These are phyloP conservation scores for Rhadina sibilatrix DNA, from an alignment of 2,113 vertebrate genomes.

Conservation along the genomic window DNA sequence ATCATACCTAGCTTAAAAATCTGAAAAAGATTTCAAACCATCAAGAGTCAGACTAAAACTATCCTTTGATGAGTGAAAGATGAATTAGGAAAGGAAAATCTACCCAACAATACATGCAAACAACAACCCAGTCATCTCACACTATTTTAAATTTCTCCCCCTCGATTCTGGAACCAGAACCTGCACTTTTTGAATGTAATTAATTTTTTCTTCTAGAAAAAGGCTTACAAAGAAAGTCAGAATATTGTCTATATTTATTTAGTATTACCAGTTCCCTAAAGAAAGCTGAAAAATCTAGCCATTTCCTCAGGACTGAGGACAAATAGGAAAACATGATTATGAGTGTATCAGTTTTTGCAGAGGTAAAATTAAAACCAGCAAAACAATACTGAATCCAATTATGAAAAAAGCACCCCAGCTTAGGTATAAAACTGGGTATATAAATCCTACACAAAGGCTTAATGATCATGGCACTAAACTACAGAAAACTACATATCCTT, in stretches of 20 bases:
- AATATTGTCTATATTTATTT: neutral
- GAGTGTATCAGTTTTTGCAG: neutral
- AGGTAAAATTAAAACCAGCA: neutral
- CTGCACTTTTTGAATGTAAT: neutral
- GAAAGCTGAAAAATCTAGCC: neutral
- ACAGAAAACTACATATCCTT: neutral
- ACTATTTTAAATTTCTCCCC: neutral
- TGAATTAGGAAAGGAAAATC: neutral
- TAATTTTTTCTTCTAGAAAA: neutral
- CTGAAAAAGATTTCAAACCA: neutral
- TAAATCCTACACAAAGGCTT: neutral
- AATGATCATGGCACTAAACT: neutral
- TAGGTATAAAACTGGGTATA: neutral
- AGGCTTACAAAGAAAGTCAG: neutral
- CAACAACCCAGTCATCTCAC: neutral
- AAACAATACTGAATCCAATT: neutral
- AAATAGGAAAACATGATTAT: neutral
- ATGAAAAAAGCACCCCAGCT: accelerated
- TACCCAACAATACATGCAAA: neutral
- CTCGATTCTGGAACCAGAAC: neutral
- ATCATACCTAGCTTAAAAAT: neutral
- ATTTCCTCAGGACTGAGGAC: neutral
- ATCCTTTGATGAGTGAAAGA: neutral
- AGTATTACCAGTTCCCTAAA: neutral
- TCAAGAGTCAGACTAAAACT: neutral